Percentiles rank a stretch among this genome's conserved stretches.
These are phyloP conservation scores for Buphagus erythrorhynchus DNA, from an alignment of 2,797 vertebrate genomes.

Conservation along the genomic window DNA sequence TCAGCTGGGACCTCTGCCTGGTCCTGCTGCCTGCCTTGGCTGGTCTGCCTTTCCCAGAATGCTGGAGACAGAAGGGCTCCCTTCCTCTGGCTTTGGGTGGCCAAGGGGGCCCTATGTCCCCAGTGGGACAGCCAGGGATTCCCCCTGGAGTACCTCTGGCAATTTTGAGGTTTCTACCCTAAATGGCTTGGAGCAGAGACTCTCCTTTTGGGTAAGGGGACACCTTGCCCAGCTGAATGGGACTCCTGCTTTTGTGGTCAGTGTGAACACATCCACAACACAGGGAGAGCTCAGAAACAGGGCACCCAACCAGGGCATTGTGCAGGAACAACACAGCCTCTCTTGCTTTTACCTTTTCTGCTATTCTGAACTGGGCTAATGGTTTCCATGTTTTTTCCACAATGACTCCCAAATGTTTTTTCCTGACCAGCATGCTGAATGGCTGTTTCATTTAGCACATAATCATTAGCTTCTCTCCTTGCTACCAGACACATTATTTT, in stretches of 20 bases:
- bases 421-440: constrained; percentile 34
- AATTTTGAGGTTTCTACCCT: background rate
- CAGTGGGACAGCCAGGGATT: too few species aligned
- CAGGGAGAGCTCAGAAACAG: background rate
- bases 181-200: background rate
- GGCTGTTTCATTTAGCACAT: constrained; percentile 67
- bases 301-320: background rate
- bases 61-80: background rate
- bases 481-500: constrained; percentile 44
- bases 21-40: background rate
- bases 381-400: constrained; percentile 65
- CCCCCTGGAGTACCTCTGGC: rapidly evolving
- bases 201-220: rapidly evolving
- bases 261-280: rapidly evolving
- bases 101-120: background rate
- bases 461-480: constrained; percentile 44
- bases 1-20: background rate
- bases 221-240: background rate
- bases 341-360: background rate
- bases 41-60: background rate
- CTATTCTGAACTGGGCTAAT: background rate
- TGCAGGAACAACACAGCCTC: background rate
- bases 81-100: background rate
- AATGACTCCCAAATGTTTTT: constrained; percentile 66
- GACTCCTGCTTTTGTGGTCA: background rate